A percentile compares a stretch with the other conserved stretches of the same genome.
These are phyloP conservation scores for Tetropium fuscum DNA, from an alignment of 2,888 invertebrate genomes.

Conservation along the genomic window DNA sequence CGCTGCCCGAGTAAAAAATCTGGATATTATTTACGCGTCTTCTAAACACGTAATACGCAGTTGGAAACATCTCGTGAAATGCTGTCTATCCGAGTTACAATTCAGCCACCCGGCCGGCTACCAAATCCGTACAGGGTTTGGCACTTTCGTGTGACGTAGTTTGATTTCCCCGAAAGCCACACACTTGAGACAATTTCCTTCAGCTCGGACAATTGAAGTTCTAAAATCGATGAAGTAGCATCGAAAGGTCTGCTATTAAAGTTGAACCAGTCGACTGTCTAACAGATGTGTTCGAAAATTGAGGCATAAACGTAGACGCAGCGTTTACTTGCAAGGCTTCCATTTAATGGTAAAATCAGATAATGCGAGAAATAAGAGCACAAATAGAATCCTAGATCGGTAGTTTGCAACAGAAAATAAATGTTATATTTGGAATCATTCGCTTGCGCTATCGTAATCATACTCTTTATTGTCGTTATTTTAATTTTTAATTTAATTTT, in stretches of 20 bases:
- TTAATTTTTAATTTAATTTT: no score
- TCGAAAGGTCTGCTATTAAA: slow-evolving; percentile 23
- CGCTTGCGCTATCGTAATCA: no score
- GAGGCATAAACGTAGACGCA: slow-evolving; percentile 7
- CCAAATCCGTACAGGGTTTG: slow-evolving; percentile 45
- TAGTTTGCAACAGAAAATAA: no score
- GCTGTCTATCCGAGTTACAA: slow-evolving; percentile 19
- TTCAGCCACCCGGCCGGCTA: slow-evolving; percentile 19
- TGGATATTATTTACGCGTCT: no score
- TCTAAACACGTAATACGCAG: neutral
- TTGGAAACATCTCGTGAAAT: neutral
- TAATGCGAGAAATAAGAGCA: no score
- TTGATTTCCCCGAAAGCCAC: slow-evolving; percentile 34
- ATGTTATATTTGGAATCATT: no score
- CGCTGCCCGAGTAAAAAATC: no score
- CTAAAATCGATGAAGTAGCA: slow-evolving; percentile 24
- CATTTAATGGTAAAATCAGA: no score
- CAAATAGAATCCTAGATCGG: no score
- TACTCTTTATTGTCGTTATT: no score
- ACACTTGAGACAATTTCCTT: slow-evolving; percentile 42
- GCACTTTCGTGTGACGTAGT: slow-evolving; percentile 39
- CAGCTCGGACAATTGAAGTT: slow-evolving; percentile 36
- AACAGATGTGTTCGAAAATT: slow-evolving; percentile 8
- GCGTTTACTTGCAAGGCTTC: no score
- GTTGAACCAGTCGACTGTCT: slow-evolving; percentile 16